Evolutionary conservation across 2,113 vertebrate genomes (phyloP), one percentile per base, ranked within the genome.

Genomic region (Triplophysa rosa): DNA sequence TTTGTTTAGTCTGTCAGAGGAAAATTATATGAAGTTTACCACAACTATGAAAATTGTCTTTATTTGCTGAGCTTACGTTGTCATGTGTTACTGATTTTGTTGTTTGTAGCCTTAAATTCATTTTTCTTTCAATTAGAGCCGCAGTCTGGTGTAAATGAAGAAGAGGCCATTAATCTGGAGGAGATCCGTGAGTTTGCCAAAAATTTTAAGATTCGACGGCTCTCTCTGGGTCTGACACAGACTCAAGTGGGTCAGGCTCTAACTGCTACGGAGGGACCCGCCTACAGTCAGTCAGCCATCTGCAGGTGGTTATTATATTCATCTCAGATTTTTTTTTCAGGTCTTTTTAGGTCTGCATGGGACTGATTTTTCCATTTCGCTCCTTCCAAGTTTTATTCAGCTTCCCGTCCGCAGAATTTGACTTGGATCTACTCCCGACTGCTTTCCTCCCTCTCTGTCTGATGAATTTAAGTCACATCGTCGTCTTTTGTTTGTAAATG

Each of bases 131-230:
- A n/a, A 33, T 77, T 80, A 98, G 97, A 97, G 85, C 93, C 96
- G 12, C 93, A 95, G 26, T 91, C 92, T 74, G 88, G 92, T 11
- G 84, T 87, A 63, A 80, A 87, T 16, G 90, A 95, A 29, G 96
- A 97, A 82, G 96, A 98, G 0, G 95, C 95, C 45, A 98, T 98
- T 84, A 98, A 98, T 90, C 92, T 98, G 85, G 96, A 98, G 87
- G 97, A 98, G 87, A 98, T 98, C 65, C 93, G 97, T 13, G 97
- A 98, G 88, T 98, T 98, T 87, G 96, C 97, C 87, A 98, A 98
- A 92, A 98, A 96, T 87, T 98, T 98, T 89, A 98, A 98, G 91
- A 98, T 98, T 82, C 95, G 97, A 0, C 92, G 97, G 68, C 90
- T 98, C 37, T 98, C 97, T 19, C 87, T 98, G 47, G 96, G 97